phyloP scores from a whole-genome alignment of 2,888 invertebrate genomes.

The Nomada goodeniana region DNA sequence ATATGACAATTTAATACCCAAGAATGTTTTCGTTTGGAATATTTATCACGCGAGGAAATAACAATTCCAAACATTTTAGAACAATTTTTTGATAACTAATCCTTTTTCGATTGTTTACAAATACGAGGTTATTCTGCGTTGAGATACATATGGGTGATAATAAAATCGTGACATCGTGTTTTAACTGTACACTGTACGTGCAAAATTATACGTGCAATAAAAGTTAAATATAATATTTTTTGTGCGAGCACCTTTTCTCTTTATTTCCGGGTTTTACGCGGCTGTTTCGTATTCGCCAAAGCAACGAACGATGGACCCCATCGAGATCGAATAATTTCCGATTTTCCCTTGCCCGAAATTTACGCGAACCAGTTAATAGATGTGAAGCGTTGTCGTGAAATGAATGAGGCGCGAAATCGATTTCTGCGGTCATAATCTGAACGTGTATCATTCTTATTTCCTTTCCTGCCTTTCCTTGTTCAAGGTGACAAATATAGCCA shows the following conservation, averaged over 20 bases:
- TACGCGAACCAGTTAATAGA: conserved; percentile 8
- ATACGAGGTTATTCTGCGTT: no score
- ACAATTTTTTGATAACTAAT: no score
- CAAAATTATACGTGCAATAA: no score
- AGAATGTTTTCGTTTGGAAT: no score
- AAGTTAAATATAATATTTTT: background rate
- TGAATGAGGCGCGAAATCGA: conserved; percentile 9
- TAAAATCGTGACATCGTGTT: no score
- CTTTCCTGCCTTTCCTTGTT: background rate
- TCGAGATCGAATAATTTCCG: conserved; percentile 44
- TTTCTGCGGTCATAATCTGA: conserved; percentile 4
- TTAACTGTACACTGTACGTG: no score
- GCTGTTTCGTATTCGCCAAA: conserved; percentile 5
- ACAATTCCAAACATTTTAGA: no score
- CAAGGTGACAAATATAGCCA: background rate
- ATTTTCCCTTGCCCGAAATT: conserved; percentile 61
- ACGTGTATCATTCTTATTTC: background rate
- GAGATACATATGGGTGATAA: no score
- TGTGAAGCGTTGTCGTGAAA: background rate
- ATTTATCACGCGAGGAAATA: no score
- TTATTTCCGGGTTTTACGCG: background rate
- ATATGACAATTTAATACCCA: no score
- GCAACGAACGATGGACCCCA: background rate
- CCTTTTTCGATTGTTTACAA: no score
- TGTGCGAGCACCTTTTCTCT: conserved; percentile 26